Base-by-base conservation (phyloP, 2,113 vertebrate genomes). In the Pelecanoides urinatrix region DNA sequence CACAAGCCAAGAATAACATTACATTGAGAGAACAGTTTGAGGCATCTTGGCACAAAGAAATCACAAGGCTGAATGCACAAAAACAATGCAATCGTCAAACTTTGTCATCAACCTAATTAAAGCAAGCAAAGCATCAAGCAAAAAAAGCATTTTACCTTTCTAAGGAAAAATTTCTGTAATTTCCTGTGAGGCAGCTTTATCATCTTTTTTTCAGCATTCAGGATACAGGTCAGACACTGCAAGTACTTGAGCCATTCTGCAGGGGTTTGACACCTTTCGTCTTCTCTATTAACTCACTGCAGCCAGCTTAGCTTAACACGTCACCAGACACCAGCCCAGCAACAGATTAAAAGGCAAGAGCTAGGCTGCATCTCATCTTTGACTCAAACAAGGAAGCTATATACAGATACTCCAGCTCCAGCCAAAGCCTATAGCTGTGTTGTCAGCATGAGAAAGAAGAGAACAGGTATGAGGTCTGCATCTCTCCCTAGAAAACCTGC, bases 161-260 rank as follows among this genome's bases (percentile, higher is more conserved):
- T 97, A 74, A 98, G 95, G 53, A 98, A 97, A 53, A 97, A 90
- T n/a, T 91, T 97, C 92, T 97, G 97, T 30, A 98, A 26, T 45
- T 86, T 97, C 92, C 73, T 93, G 73, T 95, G 97, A 65, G 96
- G 93, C 82, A 97, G 94, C 84, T 92, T 94, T 96, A 97, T 96
- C 97, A 97, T 98, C 45, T 87, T 83, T 66, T 76, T 40, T 56
- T 94, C 62, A 89, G 65, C 73, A 82, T 74, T 55, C 70, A 44
- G 67, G 66, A 56, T 27, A 52, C 4, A 5, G 62, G 78, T 80
- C 65, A 87, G 74, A 62, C 44, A 44, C 44, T 1, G 10, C 42
- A 91, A 95, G 67, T 32, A 42, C 45, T 63, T 11, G 34, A 92
- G 88, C 94, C 97, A 96, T 96, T 74, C 90, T 88, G 85, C 96